phyloP scores from a whole-genome alignment of 2,113 vertebrate species.

The Ginglymostoma cirratum region DNA sequence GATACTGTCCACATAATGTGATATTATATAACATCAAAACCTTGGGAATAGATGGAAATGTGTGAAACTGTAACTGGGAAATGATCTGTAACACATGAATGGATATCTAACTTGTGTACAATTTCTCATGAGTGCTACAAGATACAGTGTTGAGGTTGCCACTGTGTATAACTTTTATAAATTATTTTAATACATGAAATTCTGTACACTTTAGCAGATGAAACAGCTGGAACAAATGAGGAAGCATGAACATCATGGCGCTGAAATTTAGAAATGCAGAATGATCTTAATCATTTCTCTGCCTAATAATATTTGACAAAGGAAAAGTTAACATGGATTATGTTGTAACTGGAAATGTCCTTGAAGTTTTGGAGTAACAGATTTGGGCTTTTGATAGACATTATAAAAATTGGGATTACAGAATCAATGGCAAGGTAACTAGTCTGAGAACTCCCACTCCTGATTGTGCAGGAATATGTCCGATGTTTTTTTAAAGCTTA shows the following conservation, averaged over 20 bases:
- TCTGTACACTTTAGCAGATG: not conserved
- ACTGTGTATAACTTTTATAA: not conserved
- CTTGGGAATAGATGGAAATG: too few relatives aligned
- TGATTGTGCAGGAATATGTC: not conserved
- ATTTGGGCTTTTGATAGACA: not conserved
- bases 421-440: not conserved
- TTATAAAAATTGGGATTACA: not conserved
- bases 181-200: not conserved
- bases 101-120: too few relatives aligned
- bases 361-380: not conserved
- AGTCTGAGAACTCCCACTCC: not conserved
- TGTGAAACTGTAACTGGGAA: too few relatives aligned
- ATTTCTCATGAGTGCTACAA: too few relatives aligned
- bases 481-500: not conserved
- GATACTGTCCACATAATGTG: too few relatives aligned
- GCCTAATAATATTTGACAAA: not conserved
- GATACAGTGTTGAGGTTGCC: too few relatives aligned
- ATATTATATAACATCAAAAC: too few relatives aligned
- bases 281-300: not conserved
- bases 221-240: not conserved
- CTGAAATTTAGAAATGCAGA: not conserved
- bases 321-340: not conserved
- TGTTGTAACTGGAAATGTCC: not conserved
- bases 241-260: not conserved
- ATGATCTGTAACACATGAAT: too few relatives aligned